Evolutionary conservation across 2,888 invertebrate genomes (phyloP), one percentile per base, ranked within the genome.

Genomic region (Trilocha varians): DNA sequence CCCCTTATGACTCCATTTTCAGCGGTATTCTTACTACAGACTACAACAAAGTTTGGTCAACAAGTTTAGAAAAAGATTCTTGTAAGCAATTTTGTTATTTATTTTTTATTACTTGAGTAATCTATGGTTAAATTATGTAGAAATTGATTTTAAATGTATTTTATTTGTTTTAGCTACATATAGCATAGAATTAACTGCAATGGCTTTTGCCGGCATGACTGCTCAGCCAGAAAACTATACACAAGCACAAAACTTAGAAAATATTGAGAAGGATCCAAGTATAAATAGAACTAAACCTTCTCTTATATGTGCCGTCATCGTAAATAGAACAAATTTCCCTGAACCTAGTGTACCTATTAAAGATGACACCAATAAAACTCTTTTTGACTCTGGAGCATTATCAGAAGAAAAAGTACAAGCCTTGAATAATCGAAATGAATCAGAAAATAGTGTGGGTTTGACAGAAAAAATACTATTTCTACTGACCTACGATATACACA

Each of bases 381-480:
- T 84, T 5, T 84, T 84, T 46, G 78, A 84, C 44, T 70, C 75
- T 1, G 76, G 76, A n/a, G 68, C 64, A 1, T 69, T 71, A 43
- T 62, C 75, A 13, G 65, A 68, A 48, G 83, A 83, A 49, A 78
- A 66, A 42, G 91, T 94, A 6, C 90, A 92, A 55, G 91, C 92
- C 11, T 91, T 94, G 88, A 93, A 94, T 66, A 91, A 91, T 63
- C 90, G 93, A 44, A 92, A 92, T 62, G 90, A 91, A 70, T 92
- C 90, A 1, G 89, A 90, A 45, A 88, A 83, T 59, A 82, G 79
- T 49, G 49, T 73, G 32, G 56, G 68, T 5, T 58, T 65, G 1
- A 63, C 71, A 41, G 78, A 78, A 48, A 83, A 77, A 69, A 80
- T 84, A 77, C 66, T 88, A 39, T 91, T 90, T 65, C 75, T 92